phyloP scores from a whole-genome alignment of 1,140 invertebrate genomes.

The Trialeurodes vaporariorum region DNA sequence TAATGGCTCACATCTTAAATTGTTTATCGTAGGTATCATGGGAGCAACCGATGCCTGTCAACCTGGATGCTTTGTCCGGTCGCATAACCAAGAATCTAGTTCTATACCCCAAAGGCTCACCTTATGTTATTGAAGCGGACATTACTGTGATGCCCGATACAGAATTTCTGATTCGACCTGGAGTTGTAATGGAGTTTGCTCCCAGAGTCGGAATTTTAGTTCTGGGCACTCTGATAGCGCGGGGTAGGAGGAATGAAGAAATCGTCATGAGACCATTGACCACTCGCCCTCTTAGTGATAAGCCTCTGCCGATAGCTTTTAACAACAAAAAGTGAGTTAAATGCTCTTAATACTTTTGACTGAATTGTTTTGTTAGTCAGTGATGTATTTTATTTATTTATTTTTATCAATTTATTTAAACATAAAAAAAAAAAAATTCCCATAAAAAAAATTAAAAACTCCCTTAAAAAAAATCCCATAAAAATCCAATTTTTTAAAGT shows the following conservation, averaged over 20 bases:
- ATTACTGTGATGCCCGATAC: constrained; percentile 92
- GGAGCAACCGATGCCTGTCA: constrained; percentile 38
- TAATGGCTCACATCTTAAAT: no score
- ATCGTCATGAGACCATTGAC: constrained; percentile 66
- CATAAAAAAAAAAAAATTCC: no score
- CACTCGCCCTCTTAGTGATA: not conserved
- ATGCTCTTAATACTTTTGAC: no score
- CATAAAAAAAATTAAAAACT: no score
- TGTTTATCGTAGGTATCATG: constrained; percentile 37
- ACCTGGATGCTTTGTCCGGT: constrained; percentile 47
- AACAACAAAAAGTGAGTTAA: not conserved
- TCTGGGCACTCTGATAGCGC: constrained; percentile 72
- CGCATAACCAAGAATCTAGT: not conserved
- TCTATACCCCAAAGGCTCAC: constrained; percentile 27
- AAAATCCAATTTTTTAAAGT: no score
- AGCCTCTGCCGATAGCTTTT: not conserved
- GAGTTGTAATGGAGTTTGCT: constrained; percentile 85
- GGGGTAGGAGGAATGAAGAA: constrained; percentile 62
- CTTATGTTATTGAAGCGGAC: constrained; percentile 80
- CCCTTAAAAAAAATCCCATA: no score
- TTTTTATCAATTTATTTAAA: no score
- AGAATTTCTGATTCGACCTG: constrained; percentile 75
- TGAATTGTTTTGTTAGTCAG: no score
- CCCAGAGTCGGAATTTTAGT: constrained; percentile 96
- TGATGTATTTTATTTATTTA: no score